These are phyloP conservation scores for Pantala flavescens DNA, from an alignment of 1,140 invertebrate species.

Conservation along the genomic window DNA sequence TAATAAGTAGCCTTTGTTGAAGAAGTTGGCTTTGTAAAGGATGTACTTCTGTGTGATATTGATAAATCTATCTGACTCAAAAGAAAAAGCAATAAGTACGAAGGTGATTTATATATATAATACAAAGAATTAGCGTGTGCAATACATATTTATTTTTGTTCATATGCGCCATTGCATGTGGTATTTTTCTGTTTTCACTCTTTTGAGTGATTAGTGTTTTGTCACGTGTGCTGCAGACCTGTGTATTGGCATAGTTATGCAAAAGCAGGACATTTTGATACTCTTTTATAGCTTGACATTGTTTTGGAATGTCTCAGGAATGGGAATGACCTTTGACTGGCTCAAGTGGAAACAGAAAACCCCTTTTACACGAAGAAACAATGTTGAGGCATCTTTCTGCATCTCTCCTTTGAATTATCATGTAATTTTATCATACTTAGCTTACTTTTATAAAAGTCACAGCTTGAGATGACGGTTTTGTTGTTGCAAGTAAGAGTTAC, in stretches of 20 bases:
- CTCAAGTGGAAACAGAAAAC: not conserved
- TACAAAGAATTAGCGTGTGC: not conserved
- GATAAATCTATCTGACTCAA: not conserved
- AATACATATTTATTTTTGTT: constrained; percentile 2
- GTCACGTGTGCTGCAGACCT: not conserved
- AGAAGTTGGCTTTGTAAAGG: not conserved
- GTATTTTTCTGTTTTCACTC: not conserved
- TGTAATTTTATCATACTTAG: too few relatives aligned
- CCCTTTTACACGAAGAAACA: not conserved
- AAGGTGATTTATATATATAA: not conserved
- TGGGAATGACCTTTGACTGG: not conserved
- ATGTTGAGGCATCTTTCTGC: too few relatives aligned
- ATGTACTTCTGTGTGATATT: constrained; percentile 4
- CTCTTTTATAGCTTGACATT: not conserved
- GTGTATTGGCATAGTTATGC: not conserved
- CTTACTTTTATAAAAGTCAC: too few relatives aligned
- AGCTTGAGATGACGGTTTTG: too few relatives aligned
- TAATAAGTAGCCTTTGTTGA: not conserved
- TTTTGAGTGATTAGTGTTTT: not conserved
- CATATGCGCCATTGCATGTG: not conserved
- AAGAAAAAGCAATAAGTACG: not conserved
- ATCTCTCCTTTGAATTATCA: too few relatives aligned
- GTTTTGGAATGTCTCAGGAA: not conserved
- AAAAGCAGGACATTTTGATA: not conserved
- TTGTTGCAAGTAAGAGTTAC: too few relatives aligned